Conservation (phyloP, 1,140 invertebrate species). For the Brachionus koreanus region DNA sequence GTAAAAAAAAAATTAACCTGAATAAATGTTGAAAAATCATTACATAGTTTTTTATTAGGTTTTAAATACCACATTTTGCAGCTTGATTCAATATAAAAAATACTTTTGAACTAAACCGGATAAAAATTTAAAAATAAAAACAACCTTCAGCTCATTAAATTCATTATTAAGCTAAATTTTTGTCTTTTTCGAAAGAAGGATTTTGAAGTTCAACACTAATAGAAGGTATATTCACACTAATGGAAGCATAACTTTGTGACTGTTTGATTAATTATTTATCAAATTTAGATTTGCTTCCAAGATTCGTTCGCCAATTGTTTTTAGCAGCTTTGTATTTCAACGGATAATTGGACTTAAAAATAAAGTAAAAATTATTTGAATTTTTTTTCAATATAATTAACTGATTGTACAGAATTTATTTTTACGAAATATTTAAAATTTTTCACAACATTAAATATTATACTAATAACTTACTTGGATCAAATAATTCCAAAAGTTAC, state of each 20-base stretch:
- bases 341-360: background rate
- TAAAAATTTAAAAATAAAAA: too few relatives aligned
- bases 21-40: too few relatives aligned
- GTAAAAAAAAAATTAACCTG: too few relatives aligned
- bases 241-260: background rate
- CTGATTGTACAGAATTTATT: background rate
- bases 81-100: too few relatives aligned
- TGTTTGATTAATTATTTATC: background rate
- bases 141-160: too few relatives aligned
- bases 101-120: too few relatives aligned
- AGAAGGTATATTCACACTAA: background rate
- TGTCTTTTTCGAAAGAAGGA: too few relatives aligned
- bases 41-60: too few relatives aligned
- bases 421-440: background rate
- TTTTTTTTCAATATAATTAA: background rate
- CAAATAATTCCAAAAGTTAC: constrained; percentile 33
- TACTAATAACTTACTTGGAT: background rate
- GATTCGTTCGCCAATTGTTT: background rate
- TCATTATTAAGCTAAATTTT: too few relatives aligned
- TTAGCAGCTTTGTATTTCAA: background rate
- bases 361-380: background rate
- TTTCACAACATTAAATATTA: background rate
- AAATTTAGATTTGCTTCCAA: background rate
- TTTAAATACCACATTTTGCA: too few relatives aligned
- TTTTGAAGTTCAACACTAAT: background rate